Conservation (phyloP, 2,113 vertebrate genomes). For the Formicarius rufipectus region DNA sequence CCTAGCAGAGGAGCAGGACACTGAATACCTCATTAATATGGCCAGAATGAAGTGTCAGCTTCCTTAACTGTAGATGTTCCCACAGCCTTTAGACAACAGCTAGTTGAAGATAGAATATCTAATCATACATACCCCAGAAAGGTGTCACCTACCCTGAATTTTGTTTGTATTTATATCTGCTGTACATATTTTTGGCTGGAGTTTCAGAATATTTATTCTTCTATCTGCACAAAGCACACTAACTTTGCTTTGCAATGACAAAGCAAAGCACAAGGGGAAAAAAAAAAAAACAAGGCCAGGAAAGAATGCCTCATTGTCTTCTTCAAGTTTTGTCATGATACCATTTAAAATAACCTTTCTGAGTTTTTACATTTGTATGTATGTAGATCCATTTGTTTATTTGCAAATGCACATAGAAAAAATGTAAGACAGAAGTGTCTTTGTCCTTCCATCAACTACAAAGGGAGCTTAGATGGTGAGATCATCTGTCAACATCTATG, state of each 20-base stretch:
- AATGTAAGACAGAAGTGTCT: not conserved
- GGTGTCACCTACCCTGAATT: not conserved
- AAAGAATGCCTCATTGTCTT: not conserved
- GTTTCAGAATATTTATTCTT: not conserved
- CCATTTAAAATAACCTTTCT: not conserved
- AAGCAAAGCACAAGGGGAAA: not conserved
- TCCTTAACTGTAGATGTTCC: not conserved
- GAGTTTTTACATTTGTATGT: not conserved
- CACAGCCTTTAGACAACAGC: not conserved
- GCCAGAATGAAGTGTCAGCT: not conserved
- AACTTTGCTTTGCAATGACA: not conserved
- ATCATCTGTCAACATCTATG: slow-evolving; percentile 48
- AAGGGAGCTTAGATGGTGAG: slow-evolving; percentile 16
- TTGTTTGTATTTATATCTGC: not conserved
- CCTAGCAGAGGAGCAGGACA: not conserved
- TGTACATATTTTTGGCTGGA: not conserved
- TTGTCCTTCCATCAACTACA: slow-evolving; percentile 21
- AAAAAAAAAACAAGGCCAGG: not conserved
- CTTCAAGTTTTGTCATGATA: not conserved
- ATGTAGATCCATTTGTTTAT: not conserved
- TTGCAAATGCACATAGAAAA: not conserved
- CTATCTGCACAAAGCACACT: not conserved
- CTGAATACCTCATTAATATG: fast-evolving
- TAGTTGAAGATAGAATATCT: not conserved
- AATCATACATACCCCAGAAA: not conserved